Base-by-base conservation (phyloP, 2,888 invertebrate species). In the Campopleginae sp. region DNA sequence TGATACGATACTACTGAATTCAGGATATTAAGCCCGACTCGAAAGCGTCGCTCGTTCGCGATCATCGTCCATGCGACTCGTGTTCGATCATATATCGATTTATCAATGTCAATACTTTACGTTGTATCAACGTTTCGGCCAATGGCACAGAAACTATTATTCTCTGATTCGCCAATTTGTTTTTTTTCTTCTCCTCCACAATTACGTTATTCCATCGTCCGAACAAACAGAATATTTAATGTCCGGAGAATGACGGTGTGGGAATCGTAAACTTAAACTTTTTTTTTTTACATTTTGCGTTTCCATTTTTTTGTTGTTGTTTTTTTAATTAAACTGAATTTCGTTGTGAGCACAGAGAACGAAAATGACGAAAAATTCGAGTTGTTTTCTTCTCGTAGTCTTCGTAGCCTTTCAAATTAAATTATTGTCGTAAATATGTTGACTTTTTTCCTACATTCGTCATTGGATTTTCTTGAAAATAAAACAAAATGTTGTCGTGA, bases 21-120 rank as follows among this genome's bases (percentile, higher is more conserved):
- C 54, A 51, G 65, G 74, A 80, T 84, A 77, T 77, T 76, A 84
- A 71, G 66, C 76, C 31, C 33, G 58, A 72, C 42, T 76, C 58
- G 46, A 77, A 78, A 84, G 51, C 46, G 23, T 76, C 75, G 72
- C 38, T 78, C 58, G 44, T n/a, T n/a, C 66, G 23, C 42, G 63
- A 76, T 70, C 71, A 44, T 65, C 54, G 58, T 71, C n/a, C n/a
- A n/a, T n/a, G n/a, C n/a, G 71, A 48, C 71, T 66, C 54, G 46
- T 44, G 19, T 71, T 51, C 33, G 63, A 75, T 72, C 23, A 51
- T 71, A 51, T 71, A 51, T 42, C 27, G 31, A 77, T 58, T 48
- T 42, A 54, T 66, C 14, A 31, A 63, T 76, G 66, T 77, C 54
- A 14, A 51, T 63, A 65, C 46, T n/a, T 42, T 33, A 27, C 61